These are phyloP conservation scores for Parapristionchus giblindavisi DNA, from an alignment of 2,888 invertebrate species.

Conservation along the genomic window DNA sequence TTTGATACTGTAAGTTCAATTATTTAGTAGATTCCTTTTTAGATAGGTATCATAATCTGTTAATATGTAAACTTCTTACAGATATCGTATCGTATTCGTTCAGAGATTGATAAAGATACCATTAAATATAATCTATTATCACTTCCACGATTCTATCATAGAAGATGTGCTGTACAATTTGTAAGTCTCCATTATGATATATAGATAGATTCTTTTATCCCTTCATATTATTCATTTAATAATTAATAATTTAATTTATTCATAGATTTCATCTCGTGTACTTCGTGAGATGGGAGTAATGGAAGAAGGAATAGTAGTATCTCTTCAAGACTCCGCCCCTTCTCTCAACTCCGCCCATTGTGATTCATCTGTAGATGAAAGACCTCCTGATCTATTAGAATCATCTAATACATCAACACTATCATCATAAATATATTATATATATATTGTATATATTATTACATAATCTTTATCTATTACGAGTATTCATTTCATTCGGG, in stretches of 20 bases:
- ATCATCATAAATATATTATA: too few species aligned
- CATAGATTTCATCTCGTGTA: slow-evolving; percentile 30
- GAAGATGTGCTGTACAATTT: slow-evolving; percentile 16
- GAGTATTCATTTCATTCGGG: too few species aligned
- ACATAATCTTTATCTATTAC: too few species aligned
- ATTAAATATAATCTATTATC: background rate
- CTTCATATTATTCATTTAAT: background rate
- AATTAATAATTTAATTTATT: background rate
- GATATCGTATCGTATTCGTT: background rate
- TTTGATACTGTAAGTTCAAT: slow-evolving; percentile 3
- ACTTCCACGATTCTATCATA: slow-evolving; percentile 22
- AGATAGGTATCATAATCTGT: too few species aligned
- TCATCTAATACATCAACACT: too few species aligned
- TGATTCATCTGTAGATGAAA: too few species aligned
- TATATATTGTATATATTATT: too few species aligned
- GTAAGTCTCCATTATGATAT: slow-evolving; percentile 8
- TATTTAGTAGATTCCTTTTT: too few species aligned
- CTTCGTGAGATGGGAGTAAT: slow-evolving; percentile 22
- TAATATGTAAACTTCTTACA: background rate
- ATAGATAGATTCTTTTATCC: background rate
- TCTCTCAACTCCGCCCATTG: too few species aligned
- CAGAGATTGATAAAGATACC: background rate
- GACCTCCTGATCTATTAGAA: too few species aligned
- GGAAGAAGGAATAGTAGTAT: slow-evolving; percentile 19
- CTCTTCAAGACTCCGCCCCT: slow-evolving; percentile 10